Conservation (phyloP, 2,888 invertebrate genomes). For the Bombylius major region DNA sequence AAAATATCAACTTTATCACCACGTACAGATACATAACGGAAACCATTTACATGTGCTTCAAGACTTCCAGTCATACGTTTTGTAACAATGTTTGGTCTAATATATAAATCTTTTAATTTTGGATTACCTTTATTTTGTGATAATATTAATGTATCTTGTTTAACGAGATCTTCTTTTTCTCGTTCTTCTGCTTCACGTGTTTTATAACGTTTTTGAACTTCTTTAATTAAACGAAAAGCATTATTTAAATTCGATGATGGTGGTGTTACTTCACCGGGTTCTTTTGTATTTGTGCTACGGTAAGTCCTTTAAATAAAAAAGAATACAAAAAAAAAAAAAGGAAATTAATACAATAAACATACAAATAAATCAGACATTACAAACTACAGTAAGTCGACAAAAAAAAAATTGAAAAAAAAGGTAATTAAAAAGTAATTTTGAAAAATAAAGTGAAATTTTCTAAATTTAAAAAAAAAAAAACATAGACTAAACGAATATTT, state of each 20-base stretch:
- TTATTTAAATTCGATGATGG: constrained; percentile 93
- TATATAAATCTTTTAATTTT: constrained; percentile 92
- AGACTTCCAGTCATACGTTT: constrained; percentile 87
- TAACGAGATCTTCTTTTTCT: constrained; percentile 96
- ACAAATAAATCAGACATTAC: background rate
- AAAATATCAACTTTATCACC: constrained; percentile 99
- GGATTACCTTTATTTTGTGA: constrained; percentile 96
- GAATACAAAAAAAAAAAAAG: too few species aligned
- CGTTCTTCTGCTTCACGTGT: constrained; percentile 96
- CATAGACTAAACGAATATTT: too few species aligned
- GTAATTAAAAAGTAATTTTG: background rate
- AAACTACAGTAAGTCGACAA: background rate
- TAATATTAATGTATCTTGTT: constrained; percentile 90
- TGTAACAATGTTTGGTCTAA: constrained; percentile 96
- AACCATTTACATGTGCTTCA: constrained; percentile 94
- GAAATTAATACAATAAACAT: background rate
- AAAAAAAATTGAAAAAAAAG: background rate
- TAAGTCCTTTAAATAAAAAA: constrained; percentile 54
- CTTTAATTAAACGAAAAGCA: constrained; percentile 95
- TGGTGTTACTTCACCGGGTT: constrained; percentile 87
- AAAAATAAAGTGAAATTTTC: too few species aligned
- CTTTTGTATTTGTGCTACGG: constrained; percentile 93
- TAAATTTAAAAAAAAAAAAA: too few species aligned
- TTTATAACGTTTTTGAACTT: constrained; percentile 97
- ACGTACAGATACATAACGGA: constrained; percentile 94